Base-by-base conservation (phyloP, 2,888 invertebrate genomes). In the Rhabditoides inermis region DNA sequence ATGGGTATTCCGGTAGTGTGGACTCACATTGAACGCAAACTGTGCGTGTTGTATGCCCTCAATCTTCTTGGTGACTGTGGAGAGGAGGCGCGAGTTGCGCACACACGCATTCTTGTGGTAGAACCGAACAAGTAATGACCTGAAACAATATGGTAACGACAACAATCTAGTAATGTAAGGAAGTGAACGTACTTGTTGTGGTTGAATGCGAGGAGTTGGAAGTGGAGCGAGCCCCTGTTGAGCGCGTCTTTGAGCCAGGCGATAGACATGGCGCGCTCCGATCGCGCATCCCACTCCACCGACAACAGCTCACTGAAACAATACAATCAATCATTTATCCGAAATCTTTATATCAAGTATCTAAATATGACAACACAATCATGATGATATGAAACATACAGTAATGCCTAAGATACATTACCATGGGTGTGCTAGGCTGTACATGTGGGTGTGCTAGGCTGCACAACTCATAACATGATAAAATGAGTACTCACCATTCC, bases 241-340 rank as follows among this genome's bases (percentile, higher is more conserved):
- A 72, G 56, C 1, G 70, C 65, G 23, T 64, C 64, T 41, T 72
- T 72, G 35, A 72, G 53, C 72, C 72, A 72, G 2, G 65, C 65
- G 26, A 69, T 54, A 1, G 70, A 70, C 23, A 72, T 41, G 10
- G 58, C 55, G 2, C 70, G 54, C 30, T 65, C 61, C 23, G 39
- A 28, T 5, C 22, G 28, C 12, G 56, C 41, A 10, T 57, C 32
- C 61, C 61, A 61, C 35, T 56, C 55, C 6, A 39, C 40, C 40
- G 10, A 39, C 7, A 39, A 12, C 15, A 32, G 1, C 32, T 32
- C 27, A 46, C 1, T 4, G 26, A 32, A 26, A 30, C 25, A 37
- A 26, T 46, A 18, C 1, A 36, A 46, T 39, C 15, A 20, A 10
- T n/a, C 12, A 39, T 39, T 39, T 18, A n/a, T n/a, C n/a, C n/a